Evolutionary conservation across 2,888 invertebrate species (phyloP).

Genomic region (Allygus modestus): DNA sequence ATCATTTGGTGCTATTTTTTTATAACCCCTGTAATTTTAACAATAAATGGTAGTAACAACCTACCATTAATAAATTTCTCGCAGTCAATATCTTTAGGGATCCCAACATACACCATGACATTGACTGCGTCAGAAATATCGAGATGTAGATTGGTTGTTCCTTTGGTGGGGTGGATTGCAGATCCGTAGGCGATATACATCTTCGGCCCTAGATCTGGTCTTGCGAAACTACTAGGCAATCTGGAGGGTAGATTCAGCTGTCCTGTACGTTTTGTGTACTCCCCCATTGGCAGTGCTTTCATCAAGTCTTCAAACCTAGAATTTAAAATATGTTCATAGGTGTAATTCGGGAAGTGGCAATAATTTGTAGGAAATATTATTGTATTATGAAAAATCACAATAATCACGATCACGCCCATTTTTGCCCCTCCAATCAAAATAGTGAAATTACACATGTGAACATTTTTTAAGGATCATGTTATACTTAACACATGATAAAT

Average conservation of each 20-base stretch:
- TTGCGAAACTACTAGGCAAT: slow-evolving; percentile 93
- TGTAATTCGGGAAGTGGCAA: too few relatives aligned
- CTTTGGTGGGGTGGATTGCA: slow-evolving; percentile 86
- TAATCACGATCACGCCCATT: too few relatives aligned
- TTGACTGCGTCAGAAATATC: slow-evolving; percentile 98
- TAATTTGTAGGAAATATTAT: too few relatives aligned
- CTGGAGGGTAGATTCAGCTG: slow-evolving; percentile 93
- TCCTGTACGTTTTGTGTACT: slow-evolving; percentile 93
- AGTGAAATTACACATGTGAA: too few relatives aligned
- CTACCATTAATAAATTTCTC: slow-evolving; percentile 82
- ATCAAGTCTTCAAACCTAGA: slow-evolving; percentile 89
- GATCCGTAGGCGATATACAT: slow-evolving; percentile 99
- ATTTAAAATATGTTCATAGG: background rate
- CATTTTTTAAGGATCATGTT: too few relatives aligned
- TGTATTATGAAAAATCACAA: too few relatives aligned
- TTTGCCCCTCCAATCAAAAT: too few relatives aligned
- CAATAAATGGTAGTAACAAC: too few relatives aligned
- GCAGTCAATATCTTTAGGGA: slow-evolving; percentile 83
- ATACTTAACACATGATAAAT: too few relatives aligned
- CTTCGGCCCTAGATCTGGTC: slow-evolving; percentile 96
- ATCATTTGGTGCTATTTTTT: too few relatives aligned
- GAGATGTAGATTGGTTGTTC: slow-evolving; percentile 96
- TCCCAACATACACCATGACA: slow-evolving; percentile 96
- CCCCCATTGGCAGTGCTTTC: slow-evolving; percentile 90
- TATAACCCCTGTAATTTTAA: too few relatives aligned